Percentiles rank a stretch among this genome's conserved stretches.
These are phyloP conservation scores for Deilephila elpenor DNA, from an alignment of 2,888 invertebrate species.

Conservation along the genomic window DNA sequence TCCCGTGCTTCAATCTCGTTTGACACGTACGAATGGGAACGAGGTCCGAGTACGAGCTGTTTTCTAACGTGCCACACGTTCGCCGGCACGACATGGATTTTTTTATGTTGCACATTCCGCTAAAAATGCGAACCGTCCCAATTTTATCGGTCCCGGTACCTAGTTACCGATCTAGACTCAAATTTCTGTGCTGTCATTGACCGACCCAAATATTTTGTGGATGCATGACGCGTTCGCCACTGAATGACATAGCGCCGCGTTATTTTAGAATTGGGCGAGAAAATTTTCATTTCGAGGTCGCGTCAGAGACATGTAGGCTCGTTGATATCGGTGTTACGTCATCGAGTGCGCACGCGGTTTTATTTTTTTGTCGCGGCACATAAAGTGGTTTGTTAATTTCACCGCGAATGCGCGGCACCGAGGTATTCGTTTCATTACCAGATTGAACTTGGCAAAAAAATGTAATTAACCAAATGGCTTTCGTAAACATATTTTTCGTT, in stretches of 20 bases:
- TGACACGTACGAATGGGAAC: constrained; percentile 29
- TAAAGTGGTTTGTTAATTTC: constrained; percentile 29
- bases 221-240: constrained; percentile 63
- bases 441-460: constrained; percentile 10
- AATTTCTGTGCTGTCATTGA: constrained; percentile 69
- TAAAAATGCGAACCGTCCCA: constrained; percentile 46
- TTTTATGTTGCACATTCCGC: constrained; percentile 21
- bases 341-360: constrained; percentile 55
- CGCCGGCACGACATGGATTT: background rate
- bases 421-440: constrained; percentile 5
- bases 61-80: constrained; percentile 11
- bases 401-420: constrained; percentile 29
- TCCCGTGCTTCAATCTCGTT: constrained; percentile 26
- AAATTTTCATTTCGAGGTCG: constrained; percentile 71
- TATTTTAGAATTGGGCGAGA: constrained; percentile 70
- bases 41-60: background rate
- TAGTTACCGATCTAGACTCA: constrained; percentile 51
- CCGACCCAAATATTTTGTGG: constrained; percentile 72
- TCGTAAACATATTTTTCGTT: background rate
- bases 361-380: constrained; percentile 33
- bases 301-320: constrained; percentile 54
- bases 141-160: constrained; percentile 48
- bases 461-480: constrained; percentile 4
- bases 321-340: constrained; percentile 62
- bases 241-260: constrained; percentile 66